A percentile compares a stretch with the other conserved stretches of the same genome.
These are phyloP conservation scores for Lytechinus pictus DNA, from an alignment of 35 echinoderm and acorn worm species.

Conservation along the genomic window DNA sequence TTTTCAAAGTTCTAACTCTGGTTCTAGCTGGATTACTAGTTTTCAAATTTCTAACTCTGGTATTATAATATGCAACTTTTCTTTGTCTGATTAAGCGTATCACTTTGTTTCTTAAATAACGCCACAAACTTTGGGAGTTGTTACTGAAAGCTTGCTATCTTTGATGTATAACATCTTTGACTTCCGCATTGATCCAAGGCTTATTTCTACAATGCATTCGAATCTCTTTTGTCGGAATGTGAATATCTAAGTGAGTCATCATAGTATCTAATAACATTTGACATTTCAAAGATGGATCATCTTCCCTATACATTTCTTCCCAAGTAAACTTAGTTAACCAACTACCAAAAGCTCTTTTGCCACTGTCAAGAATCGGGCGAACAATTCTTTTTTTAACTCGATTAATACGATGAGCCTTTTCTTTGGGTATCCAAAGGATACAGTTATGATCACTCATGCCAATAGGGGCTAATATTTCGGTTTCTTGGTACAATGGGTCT, in stretches of 20 bases:
- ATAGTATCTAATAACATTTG: neutral
- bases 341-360: neutral
- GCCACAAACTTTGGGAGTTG: neutral
- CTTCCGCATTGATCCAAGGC: neutral
- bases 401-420: neutral
- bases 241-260: neutral
- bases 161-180: neutral
- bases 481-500: neutral
- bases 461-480: neutral
- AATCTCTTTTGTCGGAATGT: neutral
- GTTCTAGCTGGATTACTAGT: neutral
- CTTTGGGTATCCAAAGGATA: neutral
- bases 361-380: conserved; percentile 1
- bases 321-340: neutral
- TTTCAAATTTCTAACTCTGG: neutral
- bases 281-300: neutral
- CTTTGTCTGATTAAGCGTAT: neutral
- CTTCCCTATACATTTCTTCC: neutral
- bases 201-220: neutral
- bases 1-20: too few relatives aligned
- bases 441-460: conserved; percentile 4
- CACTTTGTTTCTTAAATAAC: neutral
- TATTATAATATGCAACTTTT: neutral
- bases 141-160: neutral
- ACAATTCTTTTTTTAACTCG: neutral